These are phyloP conservation scores for Centropristis striata DNA, from an alignment of 2,113 vertebrate species.

Conservation along the genomic window DNA sequence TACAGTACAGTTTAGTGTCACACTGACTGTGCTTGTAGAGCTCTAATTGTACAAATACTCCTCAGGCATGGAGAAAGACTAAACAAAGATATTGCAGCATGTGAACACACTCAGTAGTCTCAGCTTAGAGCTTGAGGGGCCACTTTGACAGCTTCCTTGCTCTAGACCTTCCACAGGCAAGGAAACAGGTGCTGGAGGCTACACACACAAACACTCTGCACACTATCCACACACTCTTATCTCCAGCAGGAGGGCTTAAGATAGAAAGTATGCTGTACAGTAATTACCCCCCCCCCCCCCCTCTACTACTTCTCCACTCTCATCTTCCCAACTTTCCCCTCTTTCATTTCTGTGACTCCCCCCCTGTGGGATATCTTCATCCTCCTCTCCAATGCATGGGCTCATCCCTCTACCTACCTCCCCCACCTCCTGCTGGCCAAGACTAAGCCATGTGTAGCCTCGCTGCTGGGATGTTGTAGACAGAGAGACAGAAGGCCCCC, in stretches of 20 bases:
- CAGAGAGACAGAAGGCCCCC: conserved; percentile 69
- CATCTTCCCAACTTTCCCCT: conserved; percentile 70
- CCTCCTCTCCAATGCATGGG: conserved; percentile 47
- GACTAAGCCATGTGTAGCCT: conserved; percentile 64
- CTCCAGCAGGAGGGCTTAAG: conserved; percentile 76
- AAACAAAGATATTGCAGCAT: conserved; percentile 58
- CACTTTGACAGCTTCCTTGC: conserved; percentile 70
- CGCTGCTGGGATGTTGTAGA: conserved; percentile 58
- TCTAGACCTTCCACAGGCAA: conserved; percentile 51
- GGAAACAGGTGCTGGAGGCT: conserved; percentile 52
- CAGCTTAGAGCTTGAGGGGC: conserved; percentile 60
- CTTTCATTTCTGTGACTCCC: conserved; percentile 45
- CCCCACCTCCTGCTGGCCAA: conserved; percentile 59
- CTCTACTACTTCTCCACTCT: conserved; percentile 37
- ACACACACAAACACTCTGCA: conserved; percentile 19
- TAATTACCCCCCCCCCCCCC: conserved; percentile 68
- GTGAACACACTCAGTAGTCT: conserved; percentile 53
- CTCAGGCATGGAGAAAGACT: conserved; percentile 34
- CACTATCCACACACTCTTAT: conserved; percentile 72
- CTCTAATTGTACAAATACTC: conserved; percentile 47
- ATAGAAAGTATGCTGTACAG: conserved; percentile 74
- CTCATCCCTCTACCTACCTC: conserved; percentile 52
- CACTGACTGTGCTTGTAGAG: not conserved
- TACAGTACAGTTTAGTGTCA: not conserved
- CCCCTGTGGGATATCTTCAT: conserved; percentile 63